phyloP scores from a whole-genome alignment of 2,797 vertebrate genomes.

The Aplochiton taeniatus region DNA sequence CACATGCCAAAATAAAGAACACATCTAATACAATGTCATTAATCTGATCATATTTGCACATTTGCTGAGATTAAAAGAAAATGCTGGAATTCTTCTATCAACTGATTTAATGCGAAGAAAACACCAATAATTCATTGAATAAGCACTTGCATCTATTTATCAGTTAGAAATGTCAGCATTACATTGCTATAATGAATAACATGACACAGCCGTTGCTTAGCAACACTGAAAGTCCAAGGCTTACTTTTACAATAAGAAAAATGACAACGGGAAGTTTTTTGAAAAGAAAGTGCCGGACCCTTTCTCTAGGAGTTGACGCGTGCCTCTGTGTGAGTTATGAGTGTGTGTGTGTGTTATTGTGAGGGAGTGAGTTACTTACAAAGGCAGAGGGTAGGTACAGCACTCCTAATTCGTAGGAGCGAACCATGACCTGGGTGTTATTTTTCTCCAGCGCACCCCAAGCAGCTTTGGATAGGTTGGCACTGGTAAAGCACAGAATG shows the following conservation, averaged over 20 bases:
- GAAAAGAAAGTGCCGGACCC: background rate
- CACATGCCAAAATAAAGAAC: too few species aligned
- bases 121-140: too few species aligned
- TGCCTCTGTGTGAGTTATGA: constrained; percentile 19
- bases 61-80: too few species aligned
- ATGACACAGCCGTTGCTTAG: constrained; percentile 53
- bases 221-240: constrained; percentile 53
- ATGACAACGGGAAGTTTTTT: constrained; percentile 19
- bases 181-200: constrained; percentile 21
- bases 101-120: too few species aligned
- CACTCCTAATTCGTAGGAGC: constrained; percentile 96
- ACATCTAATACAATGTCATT: too few species aligned
- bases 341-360: constrained; percentile 11
- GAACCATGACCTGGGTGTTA: constrained; percentile 91
- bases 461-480: constrained; percentile 96
- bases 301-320: constrained; percentile 5
- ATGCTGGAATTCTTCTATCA: too few species aligned
- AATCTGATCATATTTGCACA: too few species aligned
- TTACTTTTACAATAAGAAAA: constrained; percentile 41
- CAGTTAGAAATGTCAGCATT: too few species aligned
- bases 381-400: constrained; percentile 90
- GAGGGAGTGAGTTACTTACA: constrained; percentile 78
- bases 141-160: too few species aligned
- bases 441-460: constrained; percentile 96
- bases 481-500: constrained; percentile 64